Evolutionary conservation across 2,888 invertebrate species (phyloP).

Genomic region (Chesias legatella): DNA sequence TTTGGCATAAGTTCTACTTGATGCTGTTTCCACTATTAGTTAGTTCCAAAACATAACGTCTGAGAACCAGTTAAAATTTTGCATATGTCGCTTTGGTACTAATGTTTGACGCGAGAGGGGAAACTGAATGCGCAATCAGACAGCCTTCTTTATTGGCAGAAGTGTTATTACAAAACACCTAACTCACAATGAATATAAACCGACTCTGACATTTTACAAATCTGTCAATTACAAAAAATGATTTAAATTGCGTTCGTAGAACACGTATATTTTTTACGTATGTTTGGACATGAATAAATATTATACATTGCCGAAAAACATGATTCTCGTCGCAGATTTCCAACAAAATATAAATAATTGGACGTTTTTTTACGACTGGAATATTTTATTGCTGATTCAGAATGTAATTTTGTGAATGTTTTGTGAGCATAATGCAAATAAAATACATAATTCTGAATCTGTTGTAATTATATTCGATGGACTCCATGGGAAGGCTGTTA

Average conservation of each 20-base stretch:
- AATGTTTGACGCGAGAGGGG: too few relatives aligned
- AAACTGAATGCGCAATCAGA: too few relatives aligned
- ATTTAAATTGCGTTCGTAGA: conserved; percentile 16
- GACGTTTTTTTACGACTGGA: conserved; percentile 7
- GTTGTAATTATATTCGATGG: too few relatives aligned
- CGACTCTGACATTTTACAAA: conserved; percentile 20
- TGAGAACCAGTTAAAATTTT: too few relatives aligned
- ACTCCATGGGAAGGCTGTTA: too few relatives aligned
- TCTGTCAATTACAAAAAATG: conserved; percentile 24
- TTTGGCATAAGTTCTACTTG: too few relatives aligned
- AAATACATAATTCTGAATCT: too few relatives aligned
- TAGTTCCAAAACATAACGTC: too few relatives aligned
- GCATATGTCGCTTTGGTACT: too few relatives aligned
- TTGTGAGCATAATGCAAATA: conserved; percentile 5
- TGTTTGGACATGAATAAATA: conserved; percentile 6
- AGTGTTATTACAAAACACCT: conserved; percentile 1
- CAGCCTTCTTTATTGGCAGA: too few relatives aligned
- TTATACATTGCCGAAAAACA: conserved; percentile 11
- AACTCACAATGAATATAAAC: conserved; percentile 12
- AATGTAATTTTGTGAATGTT: background rate
- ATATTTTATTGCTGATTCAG: background rate
- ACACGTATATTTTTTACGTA: conserved; percentile 1
- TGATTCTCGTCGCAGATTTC: conserved; percentile 15
- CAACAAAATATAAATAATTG: conserved; percentile 17
- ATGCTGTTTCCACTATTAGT: too few relatives aligned